Evolutionary conservation across 1,140 invertebrate species (phyloP).

Genomic region (Psilanteris sp.): DNA sequence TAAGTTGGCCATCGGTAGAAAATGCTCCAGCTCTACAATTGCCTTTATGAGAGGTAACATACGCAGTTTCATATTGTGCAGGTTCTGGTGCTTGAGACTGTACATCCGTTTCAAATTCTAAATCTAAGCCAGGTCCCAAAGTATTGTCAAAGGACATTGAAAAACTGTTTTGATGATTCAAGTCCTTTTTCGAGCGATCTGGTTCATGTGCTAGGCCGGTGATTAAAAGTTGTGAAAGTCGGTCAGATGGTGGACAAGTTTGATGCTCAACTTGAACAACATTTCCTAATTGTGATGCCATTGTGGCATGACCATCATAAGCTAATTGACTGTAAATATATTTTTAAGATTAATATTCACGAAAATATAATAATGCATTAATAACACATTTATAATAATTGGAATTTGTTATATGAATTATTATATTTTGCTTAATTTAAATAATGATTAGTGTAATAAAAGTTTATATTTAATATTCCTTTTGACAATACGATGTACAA

Average conservation of each 20-base stretch:
- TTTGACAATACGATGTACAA: too few relatives aligned
- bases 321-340: conserved; percentile 88
- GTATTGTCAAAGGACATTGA: conserved; percentile 83
- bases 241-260: conserved; percentile 94
- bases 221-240: conserved; percentile 91
- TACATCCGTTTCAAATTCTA: conserved; percentile 98
- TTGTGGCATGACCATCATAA: conserved; percentile 95
- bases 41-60: conserved; percentile 99
- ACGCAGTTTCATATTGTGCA: conserved; percentile 98
- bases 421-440: too few relatives aligned
- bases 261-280: conserved; percentile 91
- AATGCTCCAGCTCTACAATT: conserved; percentile 97
- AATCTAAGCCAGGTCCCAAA: conserved; percentile 91
- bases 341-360: too few relatives aligned
- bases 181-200: conserved; percentile 80
- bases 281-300: conserved; percentile 91
- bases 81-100: conserved; percentile 94
- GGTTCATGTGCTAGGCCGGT: conserved; percentile 94
- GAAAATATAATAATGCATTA: too few relatives aligned
- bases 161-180: conserved; percentile 82
- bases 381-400: too few relatives aligned
- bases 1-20: conserved; percentile 94
- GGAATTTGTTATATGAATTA: too few relatives aligned
- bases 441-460: too few relatives aligned
- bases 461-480: too few relatives aligned